phyloP scores from a whole-genome alignment of 2,888 invertebrate genomes.

The Antheraea assamensis region DNA sequence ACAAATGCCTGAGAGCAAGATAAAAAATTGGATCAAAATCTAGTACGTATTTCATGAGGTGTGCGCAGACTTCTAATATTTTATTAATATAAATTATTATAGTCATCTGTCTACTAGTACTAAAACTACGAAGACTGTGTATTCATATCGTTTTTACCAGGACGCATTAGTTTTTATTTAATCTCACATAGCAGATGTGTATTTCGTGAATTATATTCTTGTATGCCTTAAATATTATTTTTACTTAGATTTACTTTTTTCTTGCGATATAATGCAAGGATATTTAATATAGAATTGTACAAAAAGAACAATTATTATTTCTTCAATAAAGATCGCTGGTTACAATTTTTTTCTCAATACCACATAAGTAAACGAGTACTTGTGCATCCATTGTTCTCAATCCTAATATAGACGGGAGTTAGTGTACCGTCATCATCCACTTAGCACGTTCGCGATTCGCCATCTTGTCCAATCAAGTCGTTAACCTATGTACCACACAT shows the following conservation, averaged over 20 bases:
- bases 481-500: slow-evolving; percentile 58
- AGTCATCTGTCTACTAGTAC: too few relatives aligned
- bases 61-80: too few relatives aligned
- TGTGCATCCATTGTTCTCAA: slow-evolving; percentile 25
- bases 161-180: not conserved
- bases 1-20: too few relatives aligned
- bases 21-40: too few relatives aligned
- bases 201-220: not conserved
- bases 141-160: not conserved
- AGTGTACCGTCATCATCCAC: slow-evolving; percentile 70
- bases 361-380: slow-evolving; percentile 19
- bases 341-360: slow-evolving; percentile 20
- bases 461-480: slow-evolving; percentile 75
- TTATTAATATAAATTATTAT: too few relatives aligned
- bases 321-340: not conserved
- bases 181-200: not conserved
- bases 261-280: not conserved
- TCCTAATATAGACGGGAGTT: slow-evolving; percentile 52
- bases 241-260: too few relatives aligned
- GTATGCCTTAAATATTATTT: not conserved
- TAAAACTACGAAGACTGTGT: too few relatives aligned
- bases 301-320: too few relatives aligned
- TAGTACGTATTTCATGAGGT: too few relatives aligned
- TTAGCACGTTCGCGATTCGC: slow-evolving; percentile 73
- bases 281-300: too few relatives aligned